Base-by-base conservation (phyloP, 2,113 vertebrate genomes). In the Ramphastos sulfuratus region DNA sequence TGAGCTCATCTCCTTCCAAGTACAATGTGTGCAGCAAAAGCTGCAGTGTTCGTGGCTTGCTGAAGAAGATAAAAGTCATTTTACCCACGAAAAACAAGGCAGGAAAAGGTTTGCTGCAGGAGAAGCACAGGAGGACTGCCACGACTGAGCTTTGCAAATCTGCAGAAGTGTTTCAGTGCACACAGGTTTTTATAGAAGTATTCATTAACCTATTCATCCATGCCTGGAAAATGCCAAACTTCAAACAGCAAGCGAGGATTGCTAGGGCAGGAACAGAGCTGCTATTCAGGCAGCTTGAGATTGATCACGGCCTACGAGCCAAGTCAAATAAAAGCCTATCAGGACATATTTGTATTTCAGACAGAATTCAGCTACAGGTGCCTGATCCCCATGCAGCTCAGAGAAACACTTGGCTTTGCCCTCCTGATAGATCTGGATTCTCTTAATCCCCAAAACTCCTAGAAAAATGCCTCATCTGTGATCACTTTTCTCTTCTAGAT, bases 241-340 rank as follows among this genome's bases (percentile, higher is more conserved):
- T 89, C 91, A 64, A 63, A 82, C 94, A 60, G 12, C 37, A 64
- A 33, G n/a, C 42, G 80, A 48, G 19, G 42, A 85, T 70, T 85
- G 10, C 50, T 89, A 82, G n/a, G 78, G 82, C 11, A 85, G 81
- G 54, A 94, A 91, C 60, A 94, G 84, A 82, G 48, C 50, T 84
- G 20, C 79, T 82, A 56, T 95, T 94, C 81, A 96, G 52, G 42
- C 37, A 64, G 67, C 88, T 92, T 88, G 80, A 93, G 88, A 81
- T 92, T 89, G 86, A 91, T 94, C 81, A 80, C 25, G 69, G 21
- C 10, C 18, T 59, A 55, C 31, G 70, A 80, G 56, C 71, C 84
- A 95, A 95, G 58, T 37, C 66, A 94, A 96, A 92, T 59, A 93
- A 65, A 82, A 87, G 59, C 48, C 21, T 87, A 77, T 91, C 91